A percentile compares a stretch with the other conserved stretches of the same genome.
These are phyloP conservation scores for Pygoscelis antarcticus DNA, from an alignment of 2,113 vertebrate genomes.

Conservation along the genomic window DNA sequence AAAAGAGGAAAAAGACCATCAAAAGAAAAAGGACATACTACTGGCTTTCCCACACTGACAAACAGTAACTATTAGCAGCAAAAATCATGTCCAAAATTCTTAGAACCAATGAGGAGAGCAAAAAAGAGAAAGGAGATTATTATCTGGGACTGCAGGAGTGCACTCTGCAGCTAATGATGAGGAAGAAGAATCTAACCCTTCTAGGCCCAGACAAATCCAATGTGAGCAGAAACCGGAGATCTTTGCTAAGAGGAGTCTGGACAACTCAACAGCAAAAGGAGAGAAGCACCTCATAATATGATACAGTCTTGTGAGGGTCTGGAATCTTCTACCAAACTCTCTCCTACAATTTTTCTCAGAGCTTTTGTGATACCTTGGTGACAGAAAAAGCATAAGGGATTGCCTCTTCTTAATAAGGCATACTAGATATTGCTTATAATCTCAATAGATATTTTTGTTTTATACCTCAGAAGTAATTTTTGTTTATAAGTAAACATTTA, in stretches of 20 bases:
- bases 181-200: background rate
- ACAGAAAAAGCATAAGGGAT: background rate
- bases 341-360: background rate
- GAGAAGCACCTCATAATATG: fast-evolving
- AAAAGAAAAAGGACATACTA: background rate
- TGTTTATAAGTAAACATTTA: background rate
- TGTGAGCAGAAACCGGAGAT: background rate
- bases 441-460: background rate
- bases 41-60: background rate
- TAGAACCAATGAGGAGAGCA: background rate
- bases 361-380: background rate
- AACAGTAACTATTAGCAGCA: background rate
- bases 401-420: background rate
- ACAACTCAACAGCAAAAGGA: background rate
- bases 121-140: background rate
- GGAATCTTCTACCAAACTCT: background rate
- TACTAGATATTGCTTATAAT: background rate
- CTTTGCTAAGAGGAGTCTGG: background rate
- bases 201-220: background rate
- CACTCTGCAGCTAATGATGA: background rate
- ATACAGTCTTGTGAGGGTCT: background rate
- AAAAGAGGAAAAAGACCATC: background rate
- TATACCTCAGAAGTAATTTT: background rate
- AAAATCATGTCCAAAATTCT: background rate
- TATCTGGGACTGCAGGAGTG: background rate